Evolutionary conservation across 2,797 vertebrate genomes (phyloP).

Genomic region (Buphagus erythrorhynchus): DNA sequence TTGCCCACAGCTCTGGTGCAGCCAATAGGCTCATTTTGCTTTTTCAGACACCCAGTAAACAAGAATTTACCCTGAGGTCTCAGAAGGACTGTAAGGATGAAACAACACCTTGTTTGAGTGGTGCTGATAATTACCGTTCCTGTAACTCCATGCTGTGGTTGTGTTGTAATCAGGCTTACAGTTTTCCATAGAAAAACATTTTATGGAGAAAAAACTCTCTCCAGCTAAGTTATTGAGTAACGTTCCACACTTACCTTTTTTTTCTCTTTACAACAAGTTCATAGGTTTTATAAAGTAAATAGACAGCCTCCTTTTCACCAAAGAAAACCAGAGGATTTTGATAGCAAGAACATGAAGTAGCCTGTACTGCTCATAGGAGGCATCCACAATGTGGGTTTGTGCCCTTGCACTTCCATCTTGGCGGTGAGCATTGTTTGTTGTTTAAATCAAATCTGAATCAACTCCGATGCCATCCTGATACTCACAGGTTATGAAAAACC

Average conservation of each 20-base stretch:
- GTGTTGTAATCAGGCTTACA: neutral
- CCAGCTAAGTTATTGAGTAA: neutral
- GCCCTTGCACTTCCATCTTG: neutral
- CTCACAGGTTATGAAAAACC: neutral
- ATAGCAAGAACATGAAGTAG: neutral
- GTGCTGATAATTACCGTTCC: neutral
- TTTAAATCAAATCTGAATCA: neutral
- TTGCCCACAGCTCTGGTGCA: neutral
- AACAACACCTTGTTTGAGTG: neutral
- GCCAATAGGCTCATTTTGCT: neutral
- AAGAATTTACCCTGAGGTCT: neutral
- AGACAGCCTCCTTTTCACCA: neutral
- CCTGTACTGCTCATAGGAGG: neutral
- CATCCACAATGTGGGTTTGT: neutral
- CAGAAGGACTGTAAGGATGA: neutral
- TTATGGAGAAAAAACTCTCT: neutral
- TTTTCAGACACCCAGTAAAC: neutral
- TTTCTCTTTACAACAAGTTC: neutral
- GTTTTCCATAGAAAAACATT: neutral
- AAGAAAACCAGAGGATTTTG: neutral
- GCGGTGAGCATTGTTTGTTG: neutral
- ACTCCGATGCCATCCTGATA: rapidly evolving
- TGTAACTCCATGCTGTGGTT: rapidly evolving
- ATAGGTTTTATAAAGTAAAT: neutral
- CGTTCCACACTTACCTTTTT: neutral